These are phyloP conservation scores for Chironomus tentans DNA, from an alignment of 2,888 invertebrate genomes.

Conservation along the genomic window DNA sequence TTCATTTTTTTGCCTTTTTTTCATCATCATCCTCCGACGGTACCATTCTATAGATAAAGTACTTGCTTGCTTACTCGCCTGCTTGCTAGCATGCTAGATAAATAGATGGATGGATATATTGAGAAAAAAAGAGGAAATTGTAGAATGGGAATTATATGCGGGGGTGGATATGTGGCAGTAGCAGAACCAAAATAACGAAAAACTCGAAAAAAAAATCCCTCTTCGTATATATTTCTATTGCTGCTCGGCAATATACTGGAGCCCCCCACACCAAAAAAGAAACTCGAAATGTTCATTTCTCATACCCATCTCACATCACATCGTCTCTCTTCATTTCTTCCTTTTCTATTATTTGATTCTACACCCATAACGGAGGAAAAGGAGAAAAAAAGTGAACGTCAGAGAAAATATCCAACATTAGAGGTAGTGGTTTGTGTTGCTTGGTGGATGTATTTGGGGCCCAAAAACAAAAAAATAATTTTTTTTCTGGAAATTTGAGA, in stretches of 20 bases:
- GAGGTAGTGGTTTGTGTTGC: neutral
- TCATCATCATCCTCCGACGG: neutral
- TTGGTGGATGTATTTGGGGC: neutral
- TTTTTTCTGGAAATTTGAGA: neutral
- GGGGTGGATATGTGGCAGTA: neutral
- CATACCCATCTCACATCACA: neutral
- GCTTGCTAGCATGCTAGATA: neutral
- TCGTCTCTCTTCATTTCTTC: neutral
- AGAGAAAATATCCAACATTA: slow-evolving; percentile 4
- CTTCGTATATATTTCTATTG: neutral
- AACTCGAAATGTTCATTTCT: neutral
- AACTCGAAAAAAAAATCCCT: neutral
- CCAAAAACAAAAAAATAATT: neutral
- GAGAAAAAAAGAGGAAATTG: too few species aligned
- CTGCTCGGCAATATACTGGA: neutral
- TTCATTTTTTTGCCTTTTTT: neutral
- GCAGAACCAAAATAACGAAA: neutral
- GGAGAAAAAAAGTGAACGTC: neutral
- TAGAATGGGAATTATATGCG: neutral
- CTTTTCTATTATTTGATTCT: slow-evolving; percentile 6
- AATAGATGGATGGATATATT: neutral
- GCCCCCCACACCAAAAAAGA: neutral
- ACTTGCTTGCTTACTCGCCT: neutral
- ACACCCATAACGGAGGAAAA: neutral
- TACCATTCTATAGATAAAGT: neutral